These are phyloP conservation scores for Drosophila demipolita DNA, from an alignment of 2,888 invertebrate genomes.

Conservation along the genomic window DNA sequence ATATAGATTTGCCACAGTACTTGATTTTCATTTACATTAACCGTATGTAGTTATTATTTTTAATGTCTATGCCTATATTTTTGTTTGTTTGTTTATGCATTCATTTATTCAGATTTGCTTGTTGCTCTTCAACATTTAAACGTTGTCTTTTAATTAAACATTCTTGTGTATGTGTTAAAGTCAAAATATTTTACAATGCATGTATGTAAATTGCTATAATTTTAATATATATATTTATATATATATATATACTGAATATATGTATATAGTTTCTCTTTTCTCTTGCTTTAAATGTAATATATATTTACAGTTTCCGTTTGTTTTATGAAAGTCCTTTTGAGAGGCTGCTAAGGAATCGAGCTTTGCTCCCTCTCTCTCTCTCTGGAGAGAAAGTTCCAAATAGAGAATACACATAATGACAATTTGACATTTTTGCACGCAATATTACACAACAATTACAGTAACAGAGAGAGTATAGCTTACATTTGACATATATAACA, in stretches of 20 bases:
- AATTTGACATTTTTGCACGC: slow-evolving; percentile 44
- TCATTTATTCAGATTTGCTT: slow-evolving; percentile 27
- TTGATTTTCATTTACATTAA: slow-evolving; percentile 50
- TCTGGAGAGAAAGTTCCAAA: slow-evolving; percentile 29
- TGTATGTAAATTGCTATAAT: slow-evolving; percentile 45
- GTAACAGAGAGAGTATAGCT: slow-evolving; percentile 7
- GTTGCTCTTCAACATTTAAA: slow-evolving; percentile 52
- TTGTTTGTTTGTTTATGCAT: slow-evolving; percentile 7
- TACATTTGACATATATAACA: slow-evolving; percentile 40
- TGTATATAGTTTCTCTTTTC: slow-evolving; percentile 31
- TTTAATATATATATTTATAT: slow-evolving; percentile 27
- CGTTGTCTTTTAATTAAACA: slow-evolving; percentile 71
- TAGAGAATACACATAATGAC: not conserved
- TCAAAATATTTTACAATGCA: slow-evolving; percentile 52
- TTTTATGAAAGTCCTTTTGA: slow-evolving; percentile 42
- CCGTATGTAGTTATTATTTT: slow-evolving; percentile 32
- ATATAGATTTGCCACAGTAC: slow-evolving; percentile 70
- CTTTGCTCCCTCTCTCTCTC: slow-evolving; percentile 29
- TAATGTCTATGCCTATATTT: slow-evolving; percentile 28
- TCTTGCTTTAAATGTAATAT: slow-evolving; percentile 31
- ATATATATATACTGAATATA: slow-evolving; percentile 12
- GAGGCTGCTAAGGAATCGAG: slow-evolving; percentile 31
- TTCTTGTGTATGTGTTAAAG: slow-evolving; percentile 33
- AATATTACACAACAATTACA: slow-evolving; percentile 30
- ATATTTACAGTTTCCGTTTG: slow-evolving; percentile 58